Evolutionary conservation across 2,797 vertebrate genomes (phyloP).

Genomic region (Craterocephalus amniculus): DNA sequence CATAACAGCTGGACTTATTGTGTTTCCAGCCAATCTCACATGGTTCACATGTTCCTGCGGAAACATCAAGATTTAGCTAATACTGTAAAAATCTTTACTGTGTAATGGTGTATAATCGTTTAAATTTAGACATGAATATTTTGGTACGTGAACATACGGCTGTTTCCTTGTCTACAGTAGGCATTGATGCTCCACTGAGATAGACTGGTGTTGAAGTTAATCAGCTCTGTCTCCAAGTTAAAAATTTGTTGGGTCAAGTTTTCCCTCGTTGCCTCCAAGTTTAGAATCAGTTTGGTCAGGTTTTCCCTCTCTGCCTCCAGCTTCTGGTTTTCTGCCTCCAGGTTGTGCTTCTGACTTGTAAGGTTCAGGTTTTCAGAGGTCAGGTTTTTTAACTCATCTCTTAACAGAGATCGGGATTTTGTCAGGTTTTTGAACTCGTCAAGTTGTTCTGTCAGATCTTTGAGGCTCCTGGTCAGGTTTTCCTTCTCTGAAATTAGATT

Average conservation of each 20-base stretch:
- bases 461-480: no score
- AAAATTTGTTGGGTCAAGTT: no score
- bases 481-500: no score
- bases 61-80: neutral
- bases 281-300: conserved; percentile 20
- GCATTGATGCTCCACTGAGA: conserved; percentile 36
- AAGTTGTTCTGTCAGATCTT: no score
- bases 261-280: no score
- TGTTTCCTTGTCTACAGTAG: conserved; percentile 37
- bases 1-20: conserved; percentile 47
- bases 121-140: neutral
- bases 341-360: no score
- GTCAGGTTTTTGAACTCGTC: no score
- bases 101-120: neutral
- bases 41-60: conserved; percentile 42
- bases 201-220: conserved; percentile 15
- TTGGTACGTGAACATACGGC: neutral
- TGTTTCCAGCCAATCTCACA: conserved; percentile 11
- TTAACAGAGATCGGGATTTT: no score
- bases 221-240: neutral
- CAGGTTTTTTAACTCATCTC: no score
- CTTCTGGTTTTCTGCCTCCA: neutral
- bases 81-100: neutral
- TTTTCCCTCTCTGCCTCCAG: conserved; percentile 13
- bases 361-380: no score